A percentile compares a stretch with the other conserved stretches of the same genome.
These are phyloP conservation scores for Stomatorhinus walkeri DNA, from an alignment of 2,797 vertebrate genomes.

Conservation along the genomic window DNA sequence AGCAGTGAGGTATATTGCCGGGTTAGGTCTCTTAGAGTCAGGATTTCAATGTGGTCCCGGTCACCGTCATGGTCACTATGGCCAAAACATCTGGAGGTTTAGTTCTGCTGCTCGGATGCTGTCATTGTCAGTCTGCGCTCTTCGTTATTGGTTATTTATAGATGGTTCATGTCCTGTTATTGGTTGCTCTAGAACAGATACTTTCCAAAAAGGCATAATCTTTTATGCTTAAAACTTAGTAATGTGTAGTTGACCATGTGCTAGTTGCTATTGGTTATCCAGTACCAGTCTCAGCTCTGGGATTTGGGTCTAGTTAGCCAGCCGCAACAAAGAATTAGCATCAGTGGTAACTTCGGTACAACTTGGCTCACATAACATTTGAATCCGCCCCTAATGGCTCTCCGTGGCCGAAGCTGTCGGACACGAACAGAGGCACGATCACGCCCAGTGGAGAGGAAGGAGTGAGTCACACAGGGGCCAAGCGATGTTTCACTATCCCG, in stretches of 20 bases:
- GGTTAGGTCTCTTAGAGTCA: not conserved
- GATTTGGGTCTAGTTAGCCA: not conserved
- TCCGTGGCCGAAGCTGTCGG: not conserved
- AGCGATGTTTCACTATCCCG: not conserved
- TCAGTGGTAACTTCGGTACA: not conserved
- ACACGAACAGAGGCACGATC: not conserved
- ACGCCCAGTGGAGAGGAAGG: not conserved
- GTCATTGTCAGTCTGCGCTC: not conserved
- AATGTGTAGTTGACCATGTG: not conserved
- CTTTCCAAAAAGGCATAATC: not conserved
- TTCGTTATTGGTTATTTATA: not conserved
- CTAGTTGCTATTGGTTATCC: not conserved
- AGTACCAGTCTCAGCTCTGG: not conserved
- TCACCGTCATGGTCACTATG: not conserved
- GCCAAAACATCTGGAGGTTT: not conserved
- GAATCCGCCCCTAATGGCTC: not conserved
- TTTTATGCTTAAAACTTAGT: not conserved
- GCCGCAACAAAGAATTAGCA: not conserved
- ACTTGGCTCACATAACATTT: not conserved
- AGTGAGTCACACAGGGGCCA: conserved; percentile 13
- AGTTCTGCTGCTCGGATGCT: not conserved
- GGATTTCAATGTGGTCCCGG: not conserved
- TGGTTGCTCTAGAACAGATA: not conserved
- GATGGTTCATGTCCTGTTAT: not conserved
- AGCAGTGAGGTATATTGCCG: not conserved